Conservation (phyloP, 2,797 vertebrate genomes). For the Notamacropus eugenii region DNA sequence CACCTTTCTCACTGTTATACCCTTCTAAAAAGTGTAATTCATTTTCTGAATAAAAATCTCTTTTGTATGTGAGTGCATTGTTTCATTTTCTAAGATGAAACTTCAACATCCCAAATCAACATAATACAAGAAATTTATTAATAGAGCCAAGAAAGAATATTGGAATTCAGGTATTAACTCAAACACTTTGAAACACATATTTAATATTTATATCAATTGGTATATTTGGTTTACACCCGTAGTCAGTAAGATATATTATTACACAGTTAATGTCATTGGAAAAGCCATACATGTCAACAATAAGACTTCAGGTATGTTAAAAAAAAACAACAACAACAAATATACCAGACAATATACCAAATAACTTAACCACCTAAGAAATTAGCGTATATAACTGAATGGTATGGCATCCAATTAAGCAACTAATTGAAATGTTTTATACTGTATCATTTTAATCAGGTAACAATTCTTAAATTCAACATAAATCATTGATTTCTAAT, state of each 20-base stretch:
- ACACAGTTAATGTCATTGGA: neutral
- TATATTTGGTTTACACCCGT: neutral
- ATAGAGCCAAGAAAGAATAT: neutral
- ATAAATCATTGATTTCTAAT: neutral
- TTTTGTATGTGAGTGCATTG: neutral
- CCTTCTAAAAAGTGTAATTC: neutral
- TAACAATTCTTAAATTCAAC: neutral
- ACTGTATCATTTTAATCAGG: neutral
- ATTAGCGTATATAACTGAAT: neutral
- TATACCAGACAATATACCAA: neutral
- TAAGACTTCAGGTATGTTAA: neutral
- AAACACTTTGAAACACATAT: neutral
- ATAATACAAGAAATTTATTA: neutral
- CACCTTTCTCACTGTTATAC: neutral
- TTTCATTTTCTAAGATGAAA: constrained; percentile 25
- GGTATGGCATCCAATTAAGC: neutral
- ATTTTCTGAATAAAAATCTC: constrained; percentile 9
- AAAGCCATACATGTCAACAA: neutral
- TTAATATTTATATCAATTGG: neutral
- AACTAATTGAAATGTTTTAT: neutral
- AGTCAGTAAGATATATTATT: neutral
- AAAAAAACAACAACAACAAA: neutral
- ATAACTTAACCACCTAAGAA: neutral
- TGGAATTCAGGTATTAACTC: neutral
- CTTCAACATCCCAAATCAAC: neutral